Evolutionary conservation across 2,888 invertebrate genomes (phyloP), one percentile per base, ranked within the genome.

Genomic region (Pachymerium ferrugineum): DNA sequence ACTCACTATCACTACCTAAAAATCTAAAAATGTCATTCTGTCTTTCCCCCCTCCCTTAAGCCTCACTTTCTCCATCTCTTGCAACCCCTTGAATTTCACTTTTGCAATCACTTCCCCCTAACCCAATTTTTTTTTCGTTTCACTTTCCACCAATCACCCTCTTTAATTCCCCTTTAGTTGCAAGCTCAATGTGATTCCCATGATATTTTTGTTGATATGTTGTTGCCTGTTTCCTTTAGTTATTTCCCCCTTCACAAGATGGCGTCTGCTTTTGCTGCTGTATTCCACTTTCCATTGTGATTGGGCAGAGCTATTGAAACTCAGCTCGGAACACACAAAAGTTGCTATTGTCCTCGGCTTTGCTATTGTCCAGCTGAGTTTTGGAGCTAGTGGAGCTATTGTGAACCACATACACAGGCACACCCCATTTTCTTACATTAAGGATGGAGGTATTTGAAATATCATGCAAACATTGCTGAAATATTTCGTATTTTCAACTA

Each of bases 281-380:
- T 62, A 62, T 62, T 62, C 62, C 62, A 62, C 62, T 62, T 62
- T 62, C 62, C 62, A 62, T 62, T 62, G 62, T 62, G 62, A 62
- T 62, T 62, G 62, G 62, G 62, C 62, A 62, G 25, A 62, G 62
- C 62, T 28, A 62, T 62, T 62, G 62, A 62, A 62, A 62, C 62
- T 62, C 62, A 28, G 62, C 62, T 62, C 62, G 62, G 62, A 62
- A 62, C 62, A 62, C 62, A 62, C 62, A 62, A 62, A 62, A 62
- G 62, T 62, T 62, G 62, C 62, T 62, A 62, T 62, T 62, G 62
- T 62, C 62, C 62, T 62, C 62, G 62, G 62, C 62, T 62, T 62
- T 62, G 62, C 62, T 62, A 62, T 62, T 62, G 62, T 62, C 62
- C 62, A 62, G 62, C 62, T 28, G 62, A 62, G 62, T 62, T 62